Evolutionary conservation across 2,113 vertebrate genomes (phyloP).

Genomic region (Marmota flaviventris): DNA sequence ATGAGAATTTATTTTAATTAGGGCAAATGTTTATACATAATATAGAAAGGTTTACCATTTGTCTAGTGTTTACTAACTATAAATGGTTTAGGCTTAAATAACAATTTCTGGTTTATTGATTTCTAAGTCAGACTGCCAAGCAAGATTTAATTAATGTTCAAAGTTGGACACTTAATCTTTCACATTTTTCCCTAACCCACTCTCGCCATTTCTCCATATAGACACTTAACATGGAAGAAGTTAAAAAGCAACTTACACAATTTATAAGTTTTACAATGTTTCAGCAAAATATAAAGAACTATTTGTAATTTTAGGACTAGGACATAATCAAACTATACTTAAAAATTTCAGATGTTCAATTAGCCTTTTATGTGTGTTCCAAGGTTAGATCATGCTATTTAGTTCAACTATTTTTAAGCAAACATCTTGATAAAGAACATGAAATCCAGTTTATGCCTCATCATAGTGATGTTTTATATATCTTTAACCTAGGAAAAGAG

Average conservation of each 20-base stretch:
- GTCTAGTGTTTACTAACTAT: background rate
- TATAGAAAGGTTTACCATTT: conserved; percentile 10
- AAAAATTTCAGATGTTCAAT: conserved; percentile 44
- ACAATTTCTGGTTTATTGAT: conserved; percentile 56
- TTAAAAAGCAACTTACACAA: conserved; percentile 7
- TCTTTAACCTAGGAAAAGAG: conserved; percentile 4
- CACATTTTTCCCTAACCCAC: background rate
- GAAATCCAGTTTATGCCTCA: background rate
- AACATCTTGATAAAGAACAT: background rate
- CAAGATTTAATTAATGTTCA: conserved; percentile 37
- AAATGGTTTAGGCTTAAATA: conserved; percentile 41
- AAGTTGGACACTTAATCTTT: background rate
- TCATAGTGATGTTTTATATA: background rate
- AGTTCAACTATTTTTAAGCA: conserved; percentile 40
- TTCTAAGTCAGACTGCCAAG: conserved; percentile 48
- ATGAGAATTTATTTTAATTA: conserved; percentile 63
- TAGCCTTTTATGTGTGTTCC: background rate
- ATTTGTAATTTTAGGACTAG: conserved; percentile 5
- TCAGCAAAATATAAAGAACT: background rate
- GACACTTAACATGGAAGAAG: background rate
- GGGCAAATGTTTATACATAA: background rate
- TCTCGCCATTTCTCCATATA: background rate
- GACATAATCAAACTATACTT: background rate
- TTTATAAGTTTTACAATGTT: conserved; percentile 9
- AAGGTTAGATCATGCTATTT: conserved; percentile 35